Evolutionary conservation across 2,888 invertebrate species (phyloP), one percentile per base, ranked within the genome.

Genomic region (Drosophila tanythrix): DNA sequence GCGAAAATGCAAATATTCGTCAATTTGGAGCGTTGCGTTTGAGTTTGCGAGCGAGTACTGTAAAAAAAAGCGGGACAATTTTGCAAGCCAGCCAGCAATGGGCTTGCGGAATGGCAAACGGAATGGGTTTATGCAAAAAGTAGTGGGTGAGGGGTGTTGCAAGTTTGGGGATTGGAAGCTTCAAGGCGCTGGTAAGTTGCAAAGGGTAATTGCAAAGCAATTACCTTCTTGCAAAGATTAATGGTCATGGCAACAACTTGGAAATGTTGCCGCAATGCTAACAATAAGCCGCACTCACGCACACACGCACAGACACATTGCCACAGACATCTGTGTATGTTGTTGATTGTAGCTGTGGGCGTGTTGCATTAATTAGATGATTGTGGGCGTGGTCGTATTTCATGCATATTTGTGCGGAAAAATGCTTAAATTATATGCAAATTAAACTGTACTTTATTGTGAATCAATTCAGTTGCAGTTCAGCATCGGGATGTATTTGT

Each of bases 171-270:
- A 35, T 6, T 10, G 33, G 0, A 15, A 15, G 46, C 15, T 4
- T 25, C 25, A 25, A 46, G 40, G 31, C 11, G 33, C n/a, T 53
- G 64, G 62, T 66, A 65, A 56, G 74, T 68, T 78, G 81, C 74
- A 69, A 75, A 81, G 87, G 90, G 89, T 90, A 88, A 88, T 88
- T 88, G 88, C 89, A 82, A 82, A 90, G 88, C 88, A 88, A 88
- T 88, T 88, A 90, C 88, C 90, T 90, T 82, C 88, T 84, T 87
- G 89, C 84, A 63, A 88, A 90, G 88, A 88, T 88, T 88, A 88
- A 88, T 88, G 88, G 90, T 90, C 90, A 82, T 90, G 78, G 74
- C 89, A 88, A 89, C 83, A 87, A 84, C 89, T 84, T 84, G 89
- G 83, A 89, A 89, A 89, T 89, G 82, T 79, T 84, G 88, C 89